Conservation (phyloP, 2,888 invertebrate species). For the Thecophora atra region DNA sequence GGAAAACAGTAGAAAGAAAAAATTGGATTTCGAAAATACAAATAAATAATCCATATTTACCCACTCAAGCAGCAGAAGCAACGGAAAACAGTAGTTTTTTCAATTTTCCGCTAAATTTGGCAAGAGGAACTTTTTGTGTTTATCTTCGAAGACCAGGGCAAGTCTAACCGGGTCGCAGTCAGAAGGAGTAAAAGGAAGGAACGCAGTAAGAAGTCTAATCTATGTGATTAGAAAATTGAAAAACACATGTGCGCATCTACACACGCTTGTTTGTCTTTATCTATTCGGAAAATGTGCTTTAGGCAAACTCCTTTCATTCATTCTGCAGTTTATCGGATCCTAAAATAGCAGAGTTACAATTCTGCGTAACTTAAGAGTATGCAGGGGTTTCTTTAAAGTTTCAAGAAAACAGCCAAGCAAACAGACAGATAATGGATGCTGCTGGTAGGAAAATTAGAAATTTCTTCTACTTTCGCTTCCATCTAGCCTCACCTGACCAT, state of each 20-base stretch:
- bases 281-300: no score
- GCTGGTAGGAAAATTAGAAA: neutral
- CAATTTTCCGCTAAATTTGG: conserved; percentile 65
- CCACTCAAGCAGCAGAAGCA: neutral
- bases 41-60: conserved; percentile 20
- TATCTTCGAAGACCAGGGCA: conserved; percentile 52
- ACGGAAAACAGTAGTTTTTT: conserved; percentile 48
- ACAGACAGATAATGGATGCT: no score
- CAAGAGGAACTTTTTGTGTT: conserved; percentile 56
- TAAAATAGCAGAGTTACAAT: no score
- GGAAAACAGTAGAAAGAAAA: neutral
- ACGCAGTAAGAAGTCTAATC: neutral
- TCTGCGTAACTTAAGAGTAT: no score
- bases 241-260: neutral
- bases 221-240: neutral
- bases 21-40: neutral
- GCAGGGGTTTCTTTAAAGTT: no score
- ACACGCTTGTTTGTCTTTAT: neutral
- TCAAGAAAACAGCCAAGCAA: no score
- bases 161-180: conserved; percentile 48
- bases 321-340: no score
- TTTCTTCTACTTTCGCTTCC: neutral
- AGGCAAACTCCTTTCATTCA: no score
- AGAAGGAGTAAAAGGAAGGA: neutral
- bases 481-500: neutral